phyloP scores from a whole-genome alignment of 2,888 invertebrate species.

The Monoplex corrugatus region DNA sequence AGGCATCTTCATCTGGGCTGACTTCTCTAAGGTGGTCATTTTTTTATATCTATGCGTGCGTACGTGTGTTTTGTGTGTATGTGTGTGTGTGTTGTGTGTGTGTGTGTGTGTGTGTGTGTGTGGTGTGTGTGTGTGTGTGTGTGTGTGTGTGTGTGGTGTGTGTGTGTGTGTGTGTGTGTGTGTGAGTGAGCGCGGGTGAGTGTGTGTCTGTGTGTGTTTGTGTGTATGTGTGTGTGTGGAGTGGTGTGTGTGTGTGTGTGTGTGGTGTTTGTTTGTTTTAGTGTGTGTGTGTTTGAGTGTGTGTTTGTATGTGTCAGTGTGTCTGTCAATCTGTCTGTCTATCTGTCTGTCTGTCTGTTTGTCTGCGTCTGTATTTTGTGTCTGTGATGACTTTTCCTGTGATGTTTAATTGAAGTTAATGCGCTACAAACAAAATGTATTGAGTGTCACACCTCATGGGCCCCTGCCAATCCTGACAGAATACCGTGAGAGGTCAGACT shows the following conservation, averaged over 20 bases:
- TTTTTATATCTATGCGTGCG: neutral
- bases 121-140: neutral
- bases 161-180: conserved; percentile 23
- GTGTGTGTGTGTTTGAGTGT: neutral
- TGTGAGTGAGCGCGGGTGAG: neutral
- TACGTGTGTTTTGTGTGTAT: neutral
- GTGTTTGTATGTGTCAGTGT: conserved; percentile 47
- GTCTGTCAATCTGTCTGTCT: no score
- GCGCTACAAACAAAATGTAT: no score
- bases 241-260: neutral
- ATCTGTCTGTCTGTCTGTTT: no score
- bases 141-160: no score
- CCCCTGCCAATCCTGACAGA: no score
- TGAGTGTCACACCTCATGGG: no score
- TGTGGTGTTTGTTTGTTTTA: neutral
- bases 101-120: neutral
- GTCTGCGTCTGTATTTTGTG: no score
- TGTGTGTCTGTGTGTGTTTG: neutral
- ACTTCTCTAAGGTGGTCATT: conserved; percentile 61
- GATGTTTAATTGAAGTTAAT: no score
- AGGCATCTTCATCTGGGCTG: conserved; percentile 72
- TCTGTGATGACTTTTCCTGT: no score
- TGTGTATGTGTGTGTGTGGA: conserved; percentile 5
- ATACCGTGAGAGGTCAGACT: no score
- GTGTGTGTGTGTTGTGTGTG: neutral